Base-by-base conservation (phyloP, 2,888 invertebrate genomes). In the Pristionchus maxplancki region DNA sequence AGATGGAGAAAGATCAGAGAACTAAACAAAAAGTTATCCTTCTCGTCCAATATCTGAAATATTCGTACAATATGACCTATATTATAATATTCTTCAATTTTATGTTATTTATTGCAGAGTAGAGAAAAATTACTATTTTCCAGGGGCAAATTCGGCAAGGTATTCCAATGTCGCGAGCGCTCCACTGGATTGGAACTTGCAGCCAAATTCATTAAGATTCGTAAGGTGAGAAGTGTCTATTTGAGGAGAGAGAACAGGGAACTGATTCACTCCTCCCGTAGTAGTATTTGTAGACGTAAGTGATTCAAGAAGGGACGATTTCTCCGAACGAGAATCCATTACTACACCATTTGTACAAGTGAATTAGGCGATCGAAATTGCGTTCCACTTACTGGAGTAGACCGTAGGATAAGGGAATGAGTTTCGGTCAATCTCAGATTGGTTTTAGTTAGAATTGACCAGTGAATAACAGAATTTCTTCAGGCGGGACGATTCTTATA, bases 171-270 rank as follows among this genome's bases (percentile, higher is more conserved):
- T 89, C 94, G 96, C 71, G 97, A 97, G 91, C 96, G 96, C 93
- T 95, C 95, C 2, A 96, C 96, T 0, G 96, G 96, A 15, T 96
- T 96, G 85, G 96, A 96, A 90, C 96, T 97, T 93, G 98, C 98
- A 0, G 97, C 97, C 9, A 98, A 98, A 95, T 96, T 97, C 92
- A 96, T 97, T 83, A 91, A 90, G 89, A 92, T 91, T 37, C 85
- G 90, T 84, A 92, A 92, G 74, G 91, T 90, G 44, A 53, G 84
- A 20, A 20, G 64, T 64, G 34, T 74, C 74, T 67, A 67, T 67
- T 44, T 74, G 40, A 9, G 40, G 20, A 34, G 34, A 84, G 24
- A 34, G 53, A 28, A n/a, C n/a, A n/a, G n/a, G 13, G 34, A 40
- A 8, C 8, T 62, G 74, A 74, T 74, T 74, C 74, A 74, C n/a